A percentile compares a stretch with the other conserved stretches of the same genome.
Evolutionary conservation across 1,140 invertebrate genomes (phyloP).

Genomic region (Bombus difficillimus): DNA sequence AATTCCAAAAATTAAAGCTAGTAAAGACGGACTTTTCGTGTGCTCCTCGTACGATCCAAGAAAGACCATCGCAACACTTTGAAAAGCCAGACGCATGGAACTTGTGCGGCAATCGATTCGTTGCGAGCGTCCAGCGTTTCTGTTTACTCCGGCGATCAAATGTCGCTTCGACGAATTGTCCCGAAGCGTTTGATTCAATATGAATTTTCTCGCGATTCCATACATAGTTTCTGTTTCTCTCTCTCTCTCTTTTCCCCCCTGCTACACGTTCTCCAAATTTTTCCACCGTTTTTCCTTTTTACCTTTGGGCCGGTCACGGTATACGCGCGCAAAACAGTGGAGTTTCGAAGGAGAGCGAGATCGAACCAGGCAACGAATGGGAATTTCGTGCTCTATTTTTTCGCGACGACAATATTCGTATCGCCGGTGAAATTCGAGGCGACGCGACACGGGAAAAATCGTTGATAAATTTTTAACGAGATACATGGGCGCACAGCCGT

Average conservation of each 20-base stretch:
- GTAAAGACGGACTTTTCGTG: not conserved
- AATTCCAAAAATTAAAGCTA: not conserved
- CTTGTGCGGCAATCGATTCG: conserved; percentile 20
- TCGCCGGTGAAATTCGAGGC: conserved; percentile 20
- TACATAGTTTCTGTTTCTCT: not conserved
- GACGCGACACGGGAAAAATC: conserved; percentile 37
- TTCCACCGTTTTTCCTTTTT: too few species aligned
- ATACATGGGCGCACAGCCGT: not conserved
- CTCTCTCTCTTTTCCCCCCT: not conserved
- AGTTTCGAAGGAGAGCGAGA: not conserved
- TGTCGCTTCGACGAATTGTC: conserved; percentile 63
- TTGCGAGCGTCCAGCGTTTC: conserved; percentile 28
- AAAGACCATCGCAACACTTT: not conserved
- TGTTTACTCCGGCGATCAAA: conserved; percentile 66
- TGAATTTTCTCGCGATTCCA: conserved; percentile 61
- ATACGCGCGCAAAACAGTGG: not conserved
- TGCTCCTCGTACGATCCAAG: not conserved
- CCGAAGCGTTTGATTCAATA: conserved; percentile 54
- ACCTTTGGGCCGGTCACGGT: too few species aligned
- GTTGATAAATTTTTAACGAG: conserved; percentile 58
- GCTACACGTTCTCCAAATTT: not conserved
- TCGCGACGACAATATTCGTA: not conserved
- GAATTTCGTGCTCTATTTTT: conserved; percentile 32
- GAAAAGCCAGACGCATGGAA: not conserved
- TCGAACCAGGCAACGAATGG: not conserved